A percentile compares a stretch with the other conserved stretches of the same genome.
Evolutionary conservation across 2,888 invertebrate genomes (phyloP).

Genomic region (Dasypolia templi): DNA sequence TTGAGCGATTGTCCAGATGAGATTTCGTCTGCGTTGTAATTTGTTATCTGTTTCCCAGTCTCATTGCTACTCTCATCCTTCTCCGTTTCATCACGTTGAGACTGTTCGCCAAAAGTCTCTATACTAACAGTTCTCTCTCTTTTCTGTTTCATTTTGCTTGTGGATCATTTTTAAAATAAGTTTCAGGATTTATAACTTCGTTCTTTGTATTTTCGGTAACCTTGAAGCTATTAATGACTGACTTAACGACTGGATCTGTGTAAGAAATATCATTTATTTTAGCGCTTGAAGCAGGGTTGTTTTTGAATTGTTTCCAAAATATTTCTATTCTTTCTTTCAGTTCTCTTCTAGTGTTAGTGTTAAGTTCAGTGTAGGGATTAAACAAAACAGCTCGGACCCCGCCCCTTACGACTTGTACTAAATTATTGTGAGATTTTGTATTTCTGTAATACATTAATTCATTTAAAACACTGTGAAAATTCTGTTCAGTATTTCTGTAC

Average conservation of each 20-base stretch:
- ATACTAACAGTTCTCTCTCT: neutral
- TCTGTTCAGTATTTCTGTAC: slow-evolving; percentile 61
- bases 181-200: neutral
- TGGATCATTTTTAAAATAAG: neutral
- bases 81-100: neutral
- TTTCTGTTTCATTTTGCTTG: neutral
- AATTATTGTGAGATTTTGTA: slow-evolving; percentile 56
- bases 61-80: neutral
- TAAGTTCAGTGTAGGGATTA: slow-evolving; percentile 72
- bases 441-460: slow-evolving; percentile 67
- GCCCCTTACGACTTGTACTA: slow-evolving; percentile 66
- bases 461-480: slow-evolving; percentile 66
- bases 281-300: too few relatives aligned
- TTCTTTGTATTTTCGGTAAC: too few relatives aligned
- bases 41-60: neutral
- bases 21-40: neutral
- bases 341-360: slow-evolving; percentile 62
- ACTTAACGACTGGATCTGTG: neutral
- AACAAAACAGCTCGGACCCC: slow-evolving; percentile 70
- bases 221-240: neutral
- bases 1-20: slow-evolving; percentile 14
- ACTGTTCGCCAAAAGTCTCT: neutral
- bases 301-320: slow-evolving; percentile 22
- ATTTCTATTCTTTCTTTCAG: slow-evolving; percentile 60
- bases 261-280: neutral